A percentile compares a stretch with the other conserved stretches of the same genome.
phyloP scores from a whole-genome alignment of 2,797 vertebrate genomes.

The Sitta carolinensis region DNA sequence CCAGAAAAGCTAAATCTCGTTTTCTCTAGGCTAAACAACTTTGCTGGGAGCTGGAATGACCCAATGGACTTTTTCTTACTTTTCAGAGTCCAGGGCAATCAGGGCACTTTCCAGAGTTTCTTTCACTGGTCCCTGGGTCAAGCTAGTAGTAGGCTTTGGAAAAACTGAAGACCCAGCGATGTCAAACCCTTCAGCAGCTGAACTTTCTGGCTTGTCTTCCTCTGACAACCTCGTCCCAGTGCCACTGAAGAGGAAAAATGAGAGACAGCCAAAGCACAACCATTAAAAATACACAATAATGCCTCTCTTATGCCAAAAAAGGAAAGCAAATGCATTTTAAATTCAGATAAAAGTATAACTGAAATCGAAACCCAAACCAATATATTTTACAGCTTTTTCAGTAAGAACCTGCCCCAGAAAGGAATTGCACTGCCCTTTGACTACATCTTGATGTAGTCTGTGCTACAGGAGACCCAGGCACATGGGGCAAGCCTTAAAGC shows the following conservation, averaged over 20 bases:
- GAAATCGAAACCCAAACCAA: background rate
- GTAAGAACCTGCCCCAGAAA: background rate
- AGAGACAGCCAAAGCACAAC: conserved; percentile 1
- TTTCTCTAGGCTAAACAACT: background rate
- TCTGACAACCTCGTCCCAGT: conserved; percentile 72
- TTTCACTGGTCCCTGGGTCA: conserved; percentile 81
- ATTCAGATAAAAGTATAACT: background rate
- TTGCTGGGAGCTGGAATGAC: background rate
- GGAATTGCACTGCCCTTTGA: background rate
- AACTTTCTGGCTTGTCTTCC: conserved; percentile 84
- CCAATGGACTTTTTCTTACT: conserved; percentile 75
- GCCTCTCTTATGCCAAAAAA: background rate
- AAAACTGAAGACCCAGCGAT: conserved; percentile 68
- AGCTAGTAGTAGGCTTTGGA: conserved; percentile 64
- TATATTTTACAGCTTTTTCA: background rate
- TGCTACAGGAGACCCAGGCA: background rate
- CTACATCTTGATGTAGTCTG: background rate
- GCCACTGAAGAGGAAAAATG: conserved; percentile 27
- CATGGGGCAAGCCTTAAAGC: background rate
- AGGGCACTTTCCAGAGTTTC: conserved; percentile 95
- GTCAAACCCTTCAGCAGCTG: conserved; percentile 75
- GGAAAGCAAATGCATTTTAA: conserved; percentile 15
- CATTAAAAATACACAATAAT: background rate
- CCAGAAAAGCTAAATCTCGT: background rate
- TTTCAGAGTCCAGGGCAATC: conserved; percentile 92